Percentiles rank a stretch among this genome's conserved stretches.
Evolutionary conservation across 2,888 invertebrate species (phyloP).

Genomic region (Oscheius sp.): DNA sequence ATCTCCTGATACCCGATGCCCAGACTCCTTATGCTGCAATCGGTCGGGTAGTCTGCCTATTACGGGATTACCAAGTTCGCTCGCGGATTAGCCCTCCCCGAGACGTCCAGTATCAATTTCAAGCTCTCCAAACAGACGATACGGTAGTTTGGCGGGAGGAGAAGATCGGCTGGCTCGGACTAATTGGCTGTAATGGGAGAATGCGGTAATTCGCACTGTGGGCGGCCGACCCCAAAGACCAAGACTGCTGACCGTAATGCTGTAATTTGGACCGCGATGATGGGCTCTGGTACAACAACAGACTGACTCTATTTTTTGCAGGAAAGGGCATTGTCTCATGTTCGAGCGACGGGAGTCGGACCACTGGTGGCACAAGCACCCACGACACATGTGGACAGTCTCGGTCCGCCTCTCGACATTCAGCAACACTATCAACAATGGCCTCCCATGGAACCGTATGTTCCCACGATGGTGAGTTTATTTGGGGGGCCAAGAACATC

Average conservation of each 20-base stretch:
- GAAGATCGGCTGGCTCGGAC: slow-evolving; percentile 32
- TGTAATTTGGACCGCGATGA: slow-evolving; percentile 29
- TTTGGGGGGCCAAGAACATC: background rate
- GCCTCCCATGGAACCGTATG: slow-evolving; percentile 36
- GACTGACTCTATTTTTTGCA: slow-evolving; percentile 49
- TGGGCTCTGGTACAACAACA: slow-evolving; percentile 18
- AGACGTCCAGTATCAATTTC: slow-evolving; percentile 15
- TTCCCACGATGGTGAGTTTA: slow-evolving; percentile 26
- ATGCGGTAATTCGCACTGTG: slow-evolving; percentile 38
- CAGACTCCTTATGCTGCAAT: slow-evolving; percentile 25
- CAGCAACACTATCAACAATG: slow-evolving; percentile 87
- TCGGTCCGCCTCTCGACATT: slow-evolving; percentile 81
- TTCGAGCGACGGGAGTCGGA: slow-evolving; percentile 87
- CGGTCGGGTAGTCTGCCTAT: slow-evolving; percentile 25
- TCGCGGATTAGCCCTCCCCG: slow-evolving; percentile 16
- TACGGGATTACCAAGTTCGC: slow-evolving; percentile 14
- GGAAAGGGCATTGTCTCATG: slow-evolving; percentile 70
- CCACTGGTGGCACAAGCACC: slow-evolving; percentile 95
- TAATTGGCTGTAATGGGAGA: slow-evolving; percentile 38
- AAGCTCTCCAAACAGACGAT: slow-evolving; percentile 5
- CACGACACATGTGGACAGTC: slow-evolving; percentile 79
- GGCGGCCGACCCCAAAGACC: slow-evolving; percentile 32
- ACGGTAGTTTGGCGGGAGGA: background rate
- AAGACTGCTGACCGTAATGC: slow-evolving; percentile 37
- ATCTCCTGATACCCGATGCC: slow-evolving; percentile 5